phyloP scores from a whole-genome alignment of 2,888 invertebrate genomes.

The Peribatodes rhomboidaria region DNA sequence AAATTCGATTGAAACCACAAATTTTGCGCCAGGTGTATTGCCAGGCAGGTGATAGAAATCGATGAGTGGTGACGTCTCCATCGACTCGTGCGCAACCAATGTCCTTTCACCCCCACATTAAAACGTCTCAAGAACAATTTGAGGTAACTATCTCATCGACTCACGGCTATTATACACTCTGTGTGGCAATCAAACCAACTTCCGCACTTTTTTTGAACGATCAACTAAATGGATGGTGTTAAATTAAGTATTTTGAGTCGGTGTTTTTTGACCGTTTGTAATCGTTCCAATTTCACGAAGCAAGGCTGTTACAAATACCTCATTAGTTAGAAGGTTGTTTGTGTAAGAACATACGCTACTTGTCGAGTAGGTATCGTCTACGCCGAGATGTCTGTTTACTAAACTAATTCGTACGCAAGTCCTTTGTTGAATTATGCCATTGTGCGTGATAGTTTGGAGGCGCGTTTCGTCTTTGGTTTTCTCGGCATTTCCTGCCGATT shows the following conservation, averaged over 20 bases:
- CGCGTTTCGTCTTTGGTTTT: conserved; percentile 67
- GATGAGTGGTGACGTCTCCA: conserved; percentile 66
- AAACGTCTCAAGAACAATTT: conserved; percentile 59
- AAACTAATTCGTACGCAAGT: conserved; percentile 53
- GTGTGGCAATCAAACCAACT: conserved; percentile 67
- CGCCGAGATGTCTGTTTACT: conserved; percentile 58
- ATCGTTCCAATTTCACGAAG: conserved; percentile 49
- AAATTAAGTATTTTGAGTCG: conserved; percentile 71
- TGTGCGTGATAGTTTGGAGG: conserved; percentile 68
- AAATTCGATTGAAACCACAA: conserved; percentile 57
- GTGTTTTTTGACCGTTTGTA: conserved; percentile 53
- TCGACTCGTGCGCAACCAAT: conserved; percentile 79
- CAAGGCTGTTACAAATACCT: conserved; percentile 45
- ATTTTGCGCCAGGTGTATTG: conserved; percentile 66
- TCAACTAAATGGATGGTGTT: conserved; percentile 72
- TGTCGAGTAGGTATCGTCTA: conserved; percentile 32
- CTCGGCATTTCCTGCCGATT: conserved; percentile 75
- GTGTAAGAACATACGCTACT: conserved; percentile 39
- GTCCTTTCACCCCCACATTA: conserved; percentile 64
- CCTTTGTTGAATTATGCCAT: conserved; percentile 70
- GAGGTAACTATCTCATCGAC: conserved; percentile 54
- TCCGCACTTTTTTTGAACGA: conserved; percentile 66
- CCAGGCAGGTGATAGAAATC: conserved; percentile 70
- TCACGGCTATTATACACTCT: conserved; percentile 59
- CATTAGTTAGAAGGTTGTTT: conserved; percentile 47